Evolutionary conservation across 2,797 vertebrate species (phyloP).

Genomic region (Pteropus rufus): DNA sequence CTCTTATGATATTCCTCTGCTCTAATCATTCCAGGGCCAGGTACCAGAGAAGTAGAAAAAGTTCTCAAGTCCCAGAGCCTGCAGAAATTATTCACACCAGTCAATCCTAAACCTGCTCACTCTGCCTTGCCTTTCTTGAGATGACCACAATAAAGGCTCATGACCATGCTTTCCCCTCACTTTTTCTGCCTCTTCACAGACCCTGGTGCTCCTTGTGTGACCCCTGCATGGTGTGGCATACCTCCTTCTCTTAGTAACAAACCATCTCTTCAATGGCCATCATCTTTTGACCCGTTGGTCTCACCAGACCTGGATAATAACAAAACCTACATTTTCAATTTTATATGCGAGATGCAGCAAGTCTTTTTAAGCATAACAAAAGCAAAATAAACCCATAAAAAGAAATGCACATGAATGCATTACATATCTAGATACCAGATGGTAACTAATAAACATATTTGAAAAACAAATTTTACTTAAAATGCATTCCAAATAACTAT

Average conservation of each 20-base stretch:
- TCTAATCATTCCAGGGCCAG: neutral
- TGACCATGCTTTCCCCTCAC: neutral
- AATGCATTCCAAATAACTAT: neutral
- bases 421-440: neutral
- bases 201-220: neutral
- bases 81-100: neutral
- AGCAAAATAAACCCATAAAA: neutral
- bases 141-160: neutral
- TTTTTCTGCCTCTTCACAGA: neutral
- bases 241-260: neutral
- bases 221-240: neutral
- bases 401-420: neutral
- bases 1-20: neutral
- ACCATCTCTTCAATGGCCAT: neutral
- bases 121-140: neutral
- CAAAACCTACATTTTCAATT: neutral
- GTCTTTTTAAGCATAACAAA: neutral
- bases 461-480: neutral
- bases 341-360: neutral
- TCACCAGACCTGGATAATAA: neutral
- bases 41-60: neutral
- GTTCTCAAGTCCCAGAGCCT: neutral
- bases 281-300: neutral
- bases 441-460: neutral
- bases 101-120: neutral